Evolutionary conservation across 2,888 invertebrate species (phyloP).

Genomic region (Latrodectus elegans): DNA sequence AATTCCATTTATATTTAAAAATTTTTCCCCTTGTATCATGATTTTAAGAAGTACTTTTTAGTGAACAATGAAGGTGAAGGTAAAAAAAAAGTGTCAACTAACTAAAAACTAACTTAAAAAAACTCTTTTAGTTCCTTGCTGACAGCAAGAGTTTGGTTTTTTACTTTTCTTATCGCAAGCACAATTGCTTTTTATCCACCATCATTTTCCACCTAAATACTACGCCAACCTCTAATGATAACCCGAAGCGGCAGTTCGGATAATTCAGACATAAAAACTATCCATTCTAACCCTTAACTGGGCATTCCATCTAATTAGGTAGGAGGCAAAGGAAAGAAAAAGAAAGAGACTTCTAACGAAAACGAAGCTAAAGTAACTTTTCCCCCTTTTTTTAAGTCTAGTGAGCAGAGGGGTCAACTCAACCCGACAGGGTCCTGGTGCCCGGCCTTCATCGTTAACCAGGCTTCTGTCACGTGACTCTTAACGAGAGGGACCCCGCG

Average conservation of each 20-base stretch:
- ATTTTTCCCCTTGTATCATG: too few species aligned
- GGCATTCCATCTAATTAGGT: slow-evolving; percentile 50
- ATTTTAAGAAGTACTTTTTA: too few species aligned
- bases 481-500: slow-evolving; percentile 67
- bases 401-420: slow-evolving; percentile 30
- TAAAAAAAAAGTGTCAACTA: too few species aligned
- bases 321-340: slow-evolving; percentile 17
- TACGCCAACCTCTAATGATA: slow-evolving; percentile 20
- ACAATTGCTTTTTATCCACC: too few species aligned
- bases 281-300: slow-evolving; percentile 44
- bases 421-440: slow-evolving; percentile 23
- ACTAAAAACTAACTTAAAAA: too few species aligned
- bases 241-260: slow-evolving; percentile 21
- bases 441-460: slow-evolving; percentile 40
- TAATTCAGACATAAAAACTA: slow-evolving; percentile 41
- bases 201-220: neutral
- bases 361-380: slow-evolving; percentile 34
- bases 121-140: too few species aligned
- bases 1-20: too few species aligned
- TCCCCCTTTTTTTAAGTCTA: slow-evolving; percentile 48
- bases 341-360: slow-evolving; percentile 21
- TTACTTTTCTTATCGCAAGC: too few species aligned
- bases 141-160: too few species aligned
- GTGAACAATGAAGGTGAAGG: too few species aligned
- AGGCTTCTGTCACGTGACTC: slow-evolving; percentile 65